Conservation (phyloP, 1,140 invertebrate genomes). For the Tenebrio molitor region DNA sequence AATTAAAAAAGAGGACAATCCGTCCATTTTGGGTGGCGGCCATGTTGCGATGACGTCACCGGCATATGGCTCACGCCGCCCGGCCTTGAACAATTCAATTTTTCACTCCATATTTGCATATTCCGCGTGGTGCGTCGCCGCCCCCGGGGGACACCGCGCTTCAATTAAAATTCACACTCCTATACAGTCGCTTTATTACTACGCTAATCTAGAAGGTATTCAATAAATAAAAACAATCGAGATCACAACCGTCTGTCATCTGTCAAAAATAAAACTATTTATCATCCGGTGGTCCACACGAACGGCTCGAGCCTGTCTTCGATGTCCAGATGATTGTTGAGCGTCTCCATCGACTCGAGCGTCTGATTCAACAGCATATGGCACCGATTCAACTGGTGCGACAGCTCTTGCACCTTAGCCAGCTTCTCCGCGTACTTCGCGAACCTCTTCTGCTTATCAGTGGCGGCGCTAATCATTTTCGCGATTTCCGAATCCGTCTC, state of each 20-base stretch:
- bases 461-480: conserved; percentile 77
- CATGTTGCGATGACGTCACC: conserved; percentile 31
- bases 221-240: not conserved
- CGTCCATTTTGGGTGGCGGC: conserved; percentile 35
- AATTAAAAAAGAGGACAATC: conserved; percentile 26
- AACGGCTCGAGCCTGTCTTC: conserved; percentile 91
- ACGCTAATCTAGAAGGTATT: not conserved
- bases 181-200: not conserved
- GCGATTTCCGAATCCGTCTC: conserved; percentile 84
- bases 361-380: conserved; percentile 88
- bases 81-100: conserved; percentile 11
- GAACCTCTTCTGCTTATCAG: conserved; percentile 87
- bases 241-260: conserved; percentile 7
- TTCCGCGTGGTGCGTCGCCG: too few species aligned
- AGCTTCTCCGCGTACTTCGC: conserved; percentile 88
- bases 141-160: not conserved
- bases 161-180: not conserved
- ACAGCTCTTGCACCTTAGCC: conserved; percentile 82
- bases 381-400: conserved; percentile 84
- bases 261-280: conserved; percentile 44
- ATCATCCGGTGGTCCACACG: conserved; percentile 86
- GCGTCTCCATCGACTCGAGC: conserved; percentile 84
- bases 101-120: not conserved
- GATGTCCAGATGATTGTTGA: conserved; percentile 87
- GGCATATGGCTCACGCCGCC: not conserved